phyloP scores from a whole-genome alignment of 1,140 invertebrate genomes.

The Pantala flavescens region DNA sequence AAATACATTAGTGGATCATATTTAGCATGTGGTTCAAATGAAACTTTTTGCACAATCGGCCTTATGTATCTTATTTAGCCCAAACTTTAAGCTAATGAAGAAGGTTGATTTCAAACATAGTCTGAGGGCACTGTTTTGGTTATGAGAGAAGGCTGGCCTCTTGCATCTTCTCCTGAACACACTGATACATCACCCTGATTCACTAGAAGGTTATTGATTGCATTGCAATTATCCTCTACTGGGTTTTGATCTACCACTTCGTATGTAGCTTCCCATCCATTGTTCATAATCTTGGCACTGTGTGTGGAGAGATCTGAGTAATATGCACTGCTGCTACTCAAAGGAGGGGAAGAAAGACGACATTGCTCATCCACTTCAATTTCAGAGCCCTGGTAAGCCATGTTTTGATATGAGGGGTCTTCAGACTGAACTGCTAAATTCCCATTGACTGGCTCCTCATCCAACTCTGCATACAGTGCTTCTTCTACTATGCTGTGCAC shows the following conservation, averaged over 20 bases:
- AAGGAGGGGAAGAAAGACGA: background rate
- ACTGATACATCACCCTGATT: background rate
- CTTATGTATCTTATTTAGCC: too few relatives aligned
- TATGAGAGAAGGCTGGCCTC: background rate
- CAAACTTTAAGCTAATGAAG: too few relatives aligned
- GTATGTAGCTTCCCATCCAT: constrained; percentile 42
- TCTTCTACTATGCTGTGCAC: constrained; percentile 35
- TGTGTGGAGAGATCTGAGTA: constrained; percentile 49
- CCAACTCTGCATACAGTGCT: constrained; percentile 55
- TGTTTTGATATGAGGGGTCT: constrained; percentile 56
- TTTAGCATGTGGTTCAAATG: too few relatives aligned
- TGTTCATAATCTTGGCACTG: constrained; percentile 16
- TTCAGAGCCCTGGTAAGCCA: constrained; percentile 52
- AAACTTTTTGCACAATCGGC: too few relatives aligned
- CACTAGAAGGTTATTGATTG: background rate
- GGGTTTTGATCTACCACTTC: constrained; percentile 38
- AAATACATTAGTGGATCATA: too few relatives aligned
- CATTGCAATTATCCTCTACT: constrained; percentile 26
- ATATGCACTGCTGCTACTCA: constrained; percentile 51
- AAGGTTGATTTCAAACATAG: constrained; percentile 40
- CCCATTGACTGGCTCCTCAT: constrained; percentile 28
- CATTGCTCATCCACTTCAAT: constrained; percentile 37
- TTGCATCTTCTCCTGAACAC: background rate
- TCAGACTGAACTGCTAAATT: background rate
- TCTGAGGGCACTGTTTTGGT: constrained; percentile 41